These are phyloP conservation scores for Azemiops feae DNA, from an alignment of 2,113 vertebrate species.

Conservation along the genomic window DNA sequence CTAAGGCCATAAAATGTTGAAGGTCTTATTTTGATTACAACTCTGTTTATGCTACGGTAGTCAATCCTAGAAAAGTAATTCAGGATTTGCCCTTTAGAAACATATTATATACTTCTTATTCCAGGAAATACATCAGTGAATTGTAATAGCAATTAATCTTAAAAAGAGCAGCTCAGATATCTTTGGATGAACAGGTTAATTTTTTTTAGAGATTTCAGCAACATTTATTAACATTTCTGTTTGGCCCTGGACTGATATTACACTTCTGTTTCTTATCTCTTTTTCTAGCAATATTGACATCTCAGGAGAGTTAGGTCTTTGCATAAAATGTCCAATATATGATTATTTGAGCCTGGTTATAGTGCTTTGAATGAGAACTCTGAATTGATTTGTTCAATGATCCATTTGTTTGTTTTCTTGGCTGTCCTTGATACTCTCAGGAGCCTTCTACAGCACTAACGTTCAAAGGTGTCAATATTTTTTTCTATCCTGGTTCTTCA, in stretches of 20 bases:
- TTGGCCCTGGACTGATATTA: neutral
- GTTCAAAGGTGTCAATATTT: neutral
- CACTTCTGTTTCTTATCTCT: neutral
- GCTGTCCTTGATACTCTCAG: neutral
- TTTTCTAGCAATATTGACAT: neutral
- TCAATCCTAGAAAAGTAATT: slow-evolving; percentile 61
- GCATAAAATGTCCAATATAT: neutral
- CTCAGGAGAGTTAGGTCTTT: neutral
- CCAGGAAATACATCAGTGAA: slow-evolving; percentile 47
- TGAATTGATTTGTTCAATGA: neutral
- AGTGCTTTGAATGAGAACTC: neutral
- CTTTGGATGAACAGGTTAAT: neutral
- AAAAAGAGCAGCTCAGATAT: neutral
- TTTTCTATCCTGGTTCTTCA: neutral
- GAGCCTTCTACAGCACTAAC: neutral
- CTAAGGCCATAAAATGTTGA: slow-evolving; percentile 48
- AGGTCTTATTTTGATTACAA: slow-evolving; percentile 48
- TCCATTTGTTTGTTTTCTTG: neutral
- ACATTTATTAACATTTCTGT: slow-evolving; percentile 20
- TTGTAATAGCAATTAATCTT: slow-evolving; percentile 42
- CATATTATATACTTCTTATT: slow-evolving; percentile 59
- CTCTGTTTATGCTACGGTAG: slow-evolving; percentile 57
- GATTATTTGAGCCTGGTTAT: neutral
- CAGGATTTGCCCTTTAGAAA: slow-evolving; percentile 49
- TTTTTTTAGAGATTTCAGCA: slow-evolving; percentile 15